Conservation (phyloP, 2,888 invertebrate species). For the Hirudinaria manillensis region DNA sequence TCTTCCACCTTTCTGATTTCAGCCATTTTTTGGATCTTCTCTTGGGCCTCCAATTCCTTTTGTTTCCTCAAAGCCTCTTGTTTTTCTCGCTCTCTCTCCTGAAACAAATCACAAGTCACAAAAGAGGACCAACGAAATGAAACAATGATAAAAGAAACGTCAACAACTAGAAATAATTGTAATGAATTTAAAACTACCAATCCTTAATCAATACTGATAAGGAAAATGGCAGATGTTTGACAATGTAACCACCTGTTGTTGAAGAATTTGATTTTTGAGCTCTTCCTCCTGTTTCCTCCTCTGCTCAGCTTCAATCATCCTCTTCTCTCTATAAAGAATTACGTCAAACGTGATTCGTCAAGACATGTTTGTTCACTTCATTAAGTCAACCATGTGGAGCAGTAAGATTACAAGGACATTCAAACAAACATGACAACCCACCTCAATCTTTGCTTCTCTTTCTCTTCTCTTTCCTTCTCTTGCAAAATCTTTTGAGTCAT, state of each 20-base stretch:
- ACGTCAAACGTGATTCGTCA: neutral
- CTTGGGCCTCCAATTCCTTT: constrained; percentile 9
- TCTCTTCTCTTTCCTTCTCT: constrained; percentile 14
- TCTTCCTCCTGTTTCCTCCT: constrained; percentile 9
- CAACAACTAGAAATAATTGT: neutral
- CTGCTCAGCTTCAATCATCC: neutral
- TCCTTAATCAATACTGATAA: too few relatives aligned
- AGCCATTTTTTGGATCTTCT: neutral
- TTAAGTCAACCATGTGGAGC: too few relatives aligned
- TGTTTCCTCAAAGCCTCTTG: neutral
- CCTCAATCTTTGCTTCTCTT: constrained; percentile 16
- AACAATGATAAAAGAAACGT: neutral
- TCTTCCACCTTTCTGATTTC: constrained; percentile 7
- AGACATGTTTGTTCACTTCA: too few relatives aligned
- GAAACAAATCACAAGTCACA: too few relatives aligned
- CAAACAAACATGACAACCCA: neutral
- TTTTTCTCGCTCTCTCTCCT: constrained; percentile 11
- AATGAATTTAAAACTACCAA: neutral
- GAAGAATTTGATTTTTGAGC: neutral
- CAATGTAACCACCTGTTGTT: neutral
- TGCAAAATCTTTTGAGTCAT: neutral
- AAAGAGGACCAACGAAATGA: too few relatives aligned
- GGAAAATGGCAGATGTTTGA: too few relatives aligned
- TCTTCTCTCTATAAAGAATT: neutral
- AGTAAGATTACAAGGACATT: too few relatives aligned